Evolutionary conservation across 2,113 vertebrate genomes (phyloP), one percentile per base, ranked within the genome.

Genomic region (Hemichromis elongatus): DNA sequence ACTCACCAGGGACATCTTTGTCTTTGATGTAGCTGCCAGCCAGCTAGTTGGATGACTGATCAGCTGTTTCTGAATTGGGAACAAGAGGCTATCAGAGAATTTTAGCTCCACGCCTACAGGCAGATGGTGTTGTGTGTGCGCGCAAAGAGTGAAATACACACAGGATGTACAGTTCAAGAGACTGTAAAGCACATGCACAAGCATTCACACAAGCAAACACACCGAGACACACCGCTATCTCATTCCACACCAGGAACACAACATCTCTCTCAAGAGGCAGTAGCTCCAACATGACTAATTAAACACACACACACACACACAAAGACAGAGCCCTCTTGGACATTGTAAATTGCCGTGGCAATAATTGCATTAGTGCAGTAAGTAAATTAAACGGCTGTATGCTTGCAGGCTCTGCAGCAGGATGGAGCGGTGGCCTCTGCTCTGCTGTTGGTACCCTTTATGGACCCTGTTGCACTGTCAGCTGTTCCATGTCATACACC

Each of bases 311-410:
- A 57, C 18, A 86, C 56, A 70, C 52, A 79, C 66, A 77, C 47
- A 70, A 30, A 88, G 42, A 53, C 79, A 79, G 47, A 24, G 16
- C 42, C 80, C 88, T 93, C 83, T 94, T 89, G 83, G 89, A 87
- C 66, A 78, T 88, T 90, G 80, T 94, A 94, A 92, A 90, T 94
- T 88, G 91, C 93, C 91, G 80, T 70, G 79, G 90, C 87, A 85
- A 91, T 94, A 95, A 95, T 94, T 95, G 91, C 84, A 95, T 95
- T 93, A 94, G 91, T 88, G 88, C 88, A 73, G 83, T 93, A 92
- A 93, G 91, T 93, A 92, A 93, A 94, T 95, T 84, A 94, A 95
- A 94, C 90, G 87, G 86, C 84, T 91, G 89, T 66, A 79, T 83
- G 88, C 70, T 87, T 55, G 81, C 82, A 87, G 88, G 75, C 87